Base-by-base conservation (phyloP, 2,113 vertebrate genomes). In the Lamprologus sp. region DNA sequence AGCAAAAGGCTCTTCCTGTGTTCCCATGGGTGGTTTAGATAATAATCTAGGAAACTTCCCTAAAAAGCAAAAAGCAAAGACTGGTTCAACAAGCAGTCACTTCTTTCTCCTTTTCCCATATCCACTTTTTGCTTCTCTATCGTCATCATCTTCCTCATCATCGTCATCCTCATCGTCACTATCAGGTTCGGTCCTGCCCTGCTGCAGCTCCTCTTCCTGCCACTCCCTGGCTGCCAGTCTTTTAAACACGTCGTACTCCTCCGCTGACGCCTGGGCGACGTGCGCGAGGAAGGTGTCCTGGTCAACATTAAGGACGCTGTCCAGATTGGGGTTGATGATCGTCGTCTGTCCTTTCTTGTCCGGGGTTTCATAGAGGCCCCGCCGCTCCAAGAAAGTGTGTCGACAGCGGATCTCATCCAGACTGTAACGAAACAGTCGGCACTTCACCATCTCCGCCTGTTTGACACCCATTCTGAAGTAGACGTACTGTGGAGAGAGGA, bases 391-490 rank as follows among this genome's bases (percentile, higher is more conserved):
- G 93, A 98, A 99, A 73, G 92, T 51, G 80, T 98, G 97, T 5
- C 99, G 96, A 92, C 94, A 96, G 63, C 95, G 95, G 42, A 98
- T 93, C 89, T 98, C 97, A 2, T 92, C 90, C n/a, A 98, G 68
- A 2, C 96, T 54, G 82, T 87, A 90, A 47, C 90, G 94, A 83
- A 99, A 97, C 7, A 98, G 89, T 8, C 90, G 93, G 7, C 95
- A 95, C 87, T 94, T 97, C 79, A 97, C 94, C 87, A 99, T 97
- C 42, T 97, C 97, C 3, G 80, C 79, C 19, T 99, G 98, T 83
- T 80, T 96, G 35, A 98, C 54, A 1, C 98, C 98, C 99, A 99
- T 99, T 92, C 98, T 95, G 90, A 99, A 99, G 93, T 98, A 99
- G 2, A 93, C 97, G 11, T 99, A 99, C 99, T 99, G 96, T 10